These are phyloP conservation scores for Rafetus swinhoei DNA, from an alignment of 2,113 vertebrate genomes.

Conservation along the genomic window DNA sequence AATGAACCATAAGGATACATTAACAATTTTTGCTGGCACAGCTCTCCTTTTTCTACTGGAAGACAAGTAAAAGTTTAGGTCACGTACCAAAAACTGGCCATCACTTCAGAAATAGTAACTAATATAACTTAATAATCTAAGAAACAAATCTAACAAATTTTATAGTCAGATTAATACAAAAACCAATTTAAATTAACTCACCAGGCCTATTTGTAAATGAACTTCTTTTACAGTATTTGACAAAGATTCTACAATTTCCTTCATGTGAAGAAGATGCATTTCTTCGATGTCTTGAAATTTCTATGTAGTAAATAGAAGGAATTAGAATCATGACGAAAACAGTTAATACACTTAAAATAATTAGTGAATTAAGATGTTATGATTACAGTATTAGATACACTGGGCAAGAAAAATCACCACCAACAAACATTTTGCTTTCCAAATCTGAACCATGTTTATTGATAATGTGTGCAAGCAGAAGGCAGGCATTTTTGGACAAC, in stretches of 20 bases:
- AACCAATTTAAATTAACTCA: slow-evolving; percentile 70
- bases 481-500: fast-evolving
- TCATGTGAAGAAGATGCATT: slow-evolving; percentile 93
- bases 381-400: not conserved
- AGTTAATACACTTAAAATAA: not conserved
- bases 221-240: slow-evolving; percentile 93
- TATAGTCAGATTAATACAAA: not conserved
- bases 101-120: not conserved
- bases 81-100: not conserved
- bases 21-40: not conserved
- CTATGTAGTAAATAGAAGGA: slow-evolving; percentile 76
- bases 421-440: not conserved
- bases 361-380: not conserved
- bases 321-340: slow-evolving; percentile 39
- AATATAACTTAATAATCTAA: not conserved
- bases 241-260: slow-evolving; percentile 93
- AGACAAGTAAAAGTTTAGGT: not conserved
- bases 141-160: not conserved
- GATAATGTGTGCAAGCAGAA: not conserved
- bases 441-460: not conserved
- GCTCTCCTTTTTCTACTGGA: not conserved
- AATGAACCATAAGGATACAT: not conserved
- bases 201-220: slow-evolving; percentile 93
- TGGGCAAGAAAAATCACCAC: not conserved
- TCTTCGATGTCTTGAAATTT: slow-evolving; percentile 99